These are phyloP conservation scores for Labia minor DNA, from an alignment of 2,888 invertebrate species.

Conservation along the genomic window DNA sequence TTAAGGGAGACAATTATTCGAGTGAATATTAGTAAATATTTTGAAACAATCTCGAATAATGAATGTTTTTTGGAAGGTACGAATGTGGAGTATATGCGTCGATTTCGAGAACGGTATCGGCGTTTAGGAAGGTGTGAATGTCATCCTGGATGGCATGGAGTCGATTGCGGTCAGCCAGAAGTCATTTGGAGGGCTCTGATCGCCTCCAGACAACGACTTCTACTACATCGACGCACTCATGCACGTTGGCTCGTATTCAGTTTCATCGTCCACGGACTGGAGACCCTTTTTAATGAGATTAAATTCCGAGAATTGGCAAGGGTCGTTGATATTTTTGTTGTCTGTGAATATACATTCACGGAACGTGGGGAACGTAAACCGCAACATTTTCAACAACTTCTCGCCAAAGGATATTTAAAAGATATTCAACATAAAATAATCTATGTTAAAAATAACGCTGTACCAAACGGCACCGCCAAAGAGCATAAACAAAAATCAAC, in stretches of 20 bases:
- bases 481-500: constrained; percentile 28
- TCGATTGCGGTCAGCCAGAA: constrained; percentile 55
- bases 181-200: constrained; percentile 54
- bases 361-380: constrained; percentile 31
- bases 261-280: constrained; percentile 43
- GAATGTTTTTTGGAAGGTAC: constrained; percentile 34
- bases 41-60: constrained; percentile 26
- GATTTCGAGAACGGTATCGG: constrained; percentile 34
- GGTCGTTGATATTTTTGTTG: constrained; percentile 53
- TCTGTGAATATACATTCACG: constrained; percentile 36
- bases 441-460: constrained; percentile 36
- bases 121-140: constrained; percentile 41
- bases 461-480: constrained; percentile 27
- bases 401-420: constrained; percentile 40
- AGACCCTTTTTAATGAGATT: constrained; percentile 47
- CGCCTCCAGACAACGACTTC: constrained; percentile 42
- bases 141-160: constrained; percentile 51
- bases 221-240: constrained; percentile 37
- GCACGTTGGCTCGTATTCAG: constrained; percentile 47
- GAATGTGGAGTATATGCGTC: constrained; percentile 35
- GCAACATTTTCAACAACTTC: constrained; percentile 37
- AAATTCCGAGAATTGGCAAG: constrained; percentile 48
- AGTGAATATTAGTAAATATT: constrained; percentile 18
- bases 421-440: constrained; percentile 44
- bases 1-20: neutral